Percentiles rank a stretch among this genome's conserved stretches.
Conservation (phyloP, 2,797 vertebrate species). For the Calcarius lapponicus region DNA sequence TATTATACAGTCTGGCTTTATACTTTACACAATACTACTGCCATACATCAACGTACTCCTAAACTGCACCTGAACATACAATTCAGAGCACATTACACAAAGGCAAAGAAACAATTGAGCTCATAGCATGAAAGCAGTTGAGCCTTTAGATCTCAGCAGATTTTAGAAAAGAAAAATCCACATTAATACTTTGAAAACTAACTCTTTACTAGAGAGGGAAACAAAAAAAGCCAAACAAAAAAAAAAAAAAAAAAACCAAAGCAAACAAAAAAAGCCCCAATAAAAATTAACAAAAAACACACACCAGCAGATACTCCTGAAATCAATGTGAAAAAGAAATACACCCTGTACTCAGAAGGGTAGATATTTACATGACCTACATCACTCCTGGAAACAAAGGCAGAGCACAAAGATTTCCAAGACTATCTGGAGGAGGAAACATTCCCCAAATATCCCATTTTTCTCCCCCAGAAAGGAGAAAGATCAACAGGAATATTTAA, state of each 20-base stretch:
- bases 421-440: neutral
- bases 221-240: neutral
- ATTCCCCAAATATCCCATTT: neutral
- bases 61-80: neutral
- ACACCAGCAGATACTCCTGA: neutral
- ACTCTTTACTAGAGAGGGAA: neutral
- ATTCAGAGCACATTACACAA: neutral
- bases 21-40: neutral
- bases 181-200: neutral
- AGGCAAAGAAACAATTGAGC: neutral
- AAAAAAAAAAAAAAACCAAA: neutral
- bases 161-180: neutral
- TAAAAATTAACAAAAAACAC: neutral
- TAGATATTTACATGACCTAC: neutral
- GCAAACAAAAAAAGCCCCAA: neutral
- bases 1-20: neutral
- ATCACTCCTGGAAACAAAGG: neutral
- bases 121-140: neutral
- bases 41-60: neutral
- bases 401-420: neutral
- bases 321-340: neutral
- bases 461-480: neutral
- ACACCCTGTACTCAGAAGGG: neutral
- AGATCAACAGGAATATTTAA: neutral
- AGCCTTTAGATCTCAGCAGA: neutral